phyloP scores from a whole-genome alignment of 2,888 invertebrate genomes.

The Acleris emargana region DNA sequence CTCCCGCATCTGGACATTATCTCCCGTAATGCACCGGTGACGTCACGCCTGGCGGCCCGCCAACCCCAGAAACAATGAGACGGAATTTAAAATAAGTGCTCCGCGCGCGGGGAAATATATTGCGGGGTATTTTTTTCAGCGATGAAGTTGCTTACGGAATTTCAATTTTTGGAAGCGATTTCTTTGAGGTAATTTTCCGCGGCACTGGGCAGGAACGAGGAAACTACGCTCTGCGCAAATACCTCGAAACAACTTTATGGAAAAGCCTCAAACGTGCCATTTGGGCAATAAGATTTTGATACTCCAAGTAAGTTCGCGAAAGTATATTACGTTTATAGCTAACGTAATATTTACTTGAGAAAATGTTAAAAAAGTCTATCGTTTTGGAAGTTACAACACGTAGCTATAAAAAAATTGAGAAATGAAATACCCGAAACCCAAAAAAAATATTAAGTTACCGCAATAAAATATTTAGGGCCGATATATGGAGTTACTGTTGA shows the following conservation, averaged over 20 bases:
- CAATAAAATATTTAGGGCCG: too few relatives aligned
- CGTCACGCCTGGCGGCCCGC: conserved; percentile 28
- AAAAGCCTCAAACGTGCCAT: neutral
- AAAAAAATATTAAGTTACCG: too few relatives aligned
- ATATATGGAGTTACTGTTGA: too few relatives aligned
- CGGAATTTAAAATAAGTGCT: conserved; percentile 36
- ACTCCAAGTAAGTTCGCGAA: neutral
- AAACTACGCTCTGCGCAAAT: neutral
- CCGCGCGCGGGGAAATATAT: conserved; percentile 19
- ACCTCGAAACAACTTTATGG: neutral
- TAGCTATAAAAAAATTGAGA: neutral
- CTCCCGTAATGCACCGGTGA: conserved; percentile 19
- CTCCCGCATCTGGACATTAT: conserved; percentile 21
- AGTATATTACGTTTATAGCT: neutral
- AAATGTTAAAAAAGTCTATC: too few relatives aligned
- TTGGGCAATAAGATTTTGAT: neutral
- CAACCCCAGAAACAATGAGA: conserved; percentile 35
- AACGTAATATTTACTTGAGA: too few relatives aligned
- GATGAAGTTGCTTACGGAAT: conserved; percentile 10
- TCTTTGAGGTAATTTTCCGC: conserved; percentile 19
- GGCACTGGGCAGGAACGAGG: conserved; percentile 4
- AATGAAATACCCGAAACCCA: too few relatives aligned
- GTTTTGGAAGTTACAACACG: too few relatives aligned
- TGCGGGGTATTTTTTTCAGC: conserved; percentile 17
- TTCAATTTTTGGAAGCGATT: conserved; percentile 18